These are phyloP conservation scores for Oedothorax gibbosus DNA, from an alignment of 1,140 invertebrate species.

Conservation along the genomic window DNA sequence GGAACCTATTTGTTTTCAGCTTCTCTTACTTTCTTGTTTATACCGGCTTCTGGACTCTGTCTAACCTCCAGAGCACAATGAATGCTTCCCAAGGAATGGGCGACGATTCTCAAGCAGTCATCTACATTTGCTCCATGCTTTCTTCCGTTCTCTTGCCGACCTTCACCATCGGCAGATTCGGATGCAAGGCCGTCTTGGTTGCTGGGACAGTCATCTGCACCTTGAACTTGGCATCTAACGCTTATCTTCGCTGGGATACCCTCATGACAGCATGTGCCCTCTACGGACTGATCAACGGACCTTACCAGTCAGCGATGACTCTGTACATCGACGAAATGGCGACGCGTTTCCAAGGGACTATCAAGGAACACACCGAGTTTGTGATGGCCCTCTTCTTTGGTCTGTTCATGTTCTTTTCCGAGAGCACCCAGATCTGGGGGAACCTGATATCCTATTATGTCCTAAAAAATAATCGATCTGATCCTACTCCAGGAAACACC, in stretches of 20 bases:
- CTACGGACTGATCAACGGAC: conserved; percentile 70
- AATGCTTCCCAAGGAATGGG: conserved; percentile 20
- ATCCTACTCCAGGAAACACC: neutral
- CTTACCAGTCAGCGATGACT: conserved; percentile 72
- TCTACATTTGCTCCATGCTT: conserved; percentile 12
- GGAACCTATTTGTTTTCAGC: conserved; percentile 1
- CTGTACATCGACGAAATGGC: conserved; percentile 72
- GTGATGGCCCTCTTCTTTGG: conserved; percentile 43
- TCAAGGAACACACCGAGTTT: conserved; percentile 8
- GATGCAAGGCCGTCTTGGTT: conserved; percentile 69
- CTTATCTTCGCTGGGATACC: conserved; percentile 64
- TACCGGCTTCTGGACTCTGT: conserved; percentile 41
- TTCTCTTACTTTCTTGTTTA: conserved; percentile 34
- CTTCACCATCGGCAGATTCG: conserved; percentile 63
- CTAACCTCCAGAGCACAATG: conserved; percentile 44
- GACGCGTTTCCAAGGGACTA: neutral
- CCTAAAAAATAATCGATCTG: conserved; percentile 15
- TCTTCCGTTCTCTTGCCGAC: conserved; percentile 9
- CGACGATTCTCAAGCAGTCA: conserved; percentile 8
- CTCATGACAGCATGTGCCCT: conserved; percentile 69
- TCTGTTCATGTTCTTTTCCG: neutral
- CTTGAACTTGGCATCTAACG: conserved; percentile 69
- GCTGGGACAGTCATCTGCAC: conserved; percentile 67
- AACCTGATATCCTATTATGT: conserved; percentile 39
- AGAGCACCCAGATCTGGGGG: conserved; percentile 24